Base-by-base conservation (phyloP, 23 tunicate species). In the Aplidium turbinatum region DNA sequence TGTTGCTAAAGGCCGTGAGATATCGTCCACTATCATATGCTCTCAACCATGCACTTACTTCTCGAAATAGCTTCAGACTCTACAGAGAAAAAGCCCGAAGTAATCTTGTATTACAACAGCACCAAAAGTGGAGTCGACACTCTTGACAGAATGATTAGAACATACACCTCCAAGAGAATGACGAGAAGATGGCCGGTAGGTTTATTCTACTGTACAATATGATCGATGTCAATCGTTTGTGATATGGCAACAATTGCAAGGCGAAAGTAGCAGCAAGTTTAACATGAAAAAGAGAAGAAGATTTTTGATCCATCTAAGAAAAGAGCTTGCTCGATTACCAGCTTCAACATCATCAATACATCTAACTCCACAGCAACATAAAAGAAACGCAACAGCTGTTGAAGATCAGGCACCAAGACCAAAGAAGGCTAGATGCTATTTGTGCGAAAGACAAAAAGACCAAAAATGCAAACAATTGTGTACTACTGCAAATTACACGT, bases 261-360 rank as follows among this genome's bases (percentile, higher is more conserved):
- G 36, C 23, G 58, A 47, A 22, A 38, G 22, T 13, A 70, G 19
- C 76, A 33, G 39, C 5, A n/a, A 48, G 16, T 26, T 70, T 22
- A 47, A 52, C 53, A 28, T 47, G 38, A 70, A 47, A 30, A 47
- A 47, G 26, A 23, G 58, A 27, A 26, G 58, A 70, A 47, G 25
- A 3, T 70, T 70, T 31, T 31, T 70, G 35, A 47, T 70, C 11
- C 58, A 27, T 7, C 58, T 70, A 3, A 38, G 76, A 47, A 70
- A 47, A 70, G 58, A 70, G 58, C 58, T 70, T 70, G 76, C 76
- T 70, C 58, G 76, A 60, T 29, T 60, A n/a, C 6, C 35, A 29
- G 31, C 38, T 60, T 60, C 67, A 26, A 60, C n/a, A n/a, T n/a
- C n/a, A n/a, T n/a, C n/a, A n/a, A n/a, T n/a, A n/a, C 34, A 38